Evolutionary conservation across 2,797 vertebrate species (phyloP), one percentile per base, ranked within the genome.

Genomic region (Tamandua tetradactyla): DNA sequence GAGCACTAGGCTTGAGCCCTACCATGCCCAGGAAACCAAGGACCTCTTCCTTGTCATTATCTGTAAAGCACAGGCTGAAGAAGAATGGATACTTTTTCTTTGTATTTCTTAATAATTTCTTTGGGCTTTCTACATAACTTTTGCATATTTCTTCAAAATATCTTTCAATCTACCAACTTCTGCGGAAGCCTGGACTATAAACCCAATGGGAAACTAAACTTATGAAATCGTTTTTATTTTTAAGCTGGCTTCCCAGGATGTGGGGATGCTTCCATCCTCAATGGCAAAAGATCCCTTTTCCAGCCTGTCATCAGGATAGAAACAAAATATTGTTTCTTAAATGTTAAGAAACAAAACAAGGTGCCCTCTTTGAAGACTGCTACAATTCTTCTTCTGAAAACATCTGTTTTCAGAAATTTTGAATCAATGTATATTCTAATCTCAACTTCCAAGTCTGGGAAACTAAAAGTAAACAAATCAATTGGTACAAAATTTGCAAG

Each of bases 71-170:
- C 27, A 74, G 4, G 22, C 32, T 92, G 14, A 42, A 82, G n/a
- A 91, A 96, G 47, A 68, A 83, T 59, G 83, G 44, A 40, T 81
- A 59, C 49, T 52, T 89, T 85, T 71, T 30, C 49, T 47, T 15
- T 11, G 32, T 8, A 69, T 81, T 47, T 84, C 52, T 72, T 81
- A 3, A 47, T 22, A 44, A 59, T 52, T 85, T 80, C 11, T 80
- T 66, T 44, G 71, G n/a, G n/a, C 14, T 87, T 93, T 86, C 85
- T 71, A 47, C 32, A 25, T 64, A 27, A 18, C 59, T 72, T 78
- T 30, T 74, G 27, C 6, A 13, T 66, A 71, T 75, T 66, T 95
- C 30, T 72, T 83, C 37, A 25, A 40, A 78, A 84, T 59, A 79
- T 64, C 44, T 80, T 76, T 81, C 59, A 22, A 0, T 18, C 37